Evolutionary conservation across 2,888 invertebrate species (phyloP).

Genomic region (Microctonus hyperodae): DNA sequence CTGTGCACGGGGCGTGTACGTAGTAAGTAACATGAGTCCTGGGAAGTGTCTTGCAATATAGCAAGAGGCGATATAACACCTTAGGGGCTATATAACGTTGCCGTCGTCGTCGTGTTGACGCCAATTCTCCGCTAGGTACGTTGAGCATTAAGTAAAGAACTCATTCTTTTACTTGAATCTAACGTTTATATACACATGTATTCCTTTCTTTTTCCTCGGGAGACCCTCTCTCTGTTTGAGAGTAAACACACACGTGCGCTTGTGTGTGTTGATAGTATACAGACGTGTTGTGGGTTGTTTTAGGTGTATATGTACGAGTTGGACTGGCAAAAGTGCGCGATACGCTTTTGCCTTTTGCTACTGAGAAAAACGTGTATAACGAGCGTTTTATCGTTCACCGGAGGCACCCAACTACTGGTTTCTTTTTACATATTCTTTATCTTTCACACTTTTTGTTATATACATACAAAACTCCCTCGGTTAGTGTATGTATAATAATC

Average conservation of each 20-base stretch:
- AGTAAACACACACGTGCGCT: not conserved
- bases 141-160: not conserved
- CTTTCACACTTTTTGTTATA: not conserved
- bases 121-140: not conserved
- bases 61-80: conserved; percentile 4
- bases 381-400: conserved; percentile 31
- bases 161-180: not conserved
- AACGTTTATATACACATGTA: not conserved
- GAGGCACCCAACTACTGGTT: conserved; percentile 24
- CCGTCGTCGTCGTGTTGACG: not conserved
- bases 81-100: not conserved
- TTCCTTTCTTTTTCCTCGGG: not conserved
- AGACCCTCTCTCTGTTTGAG: too few relatives aligned
- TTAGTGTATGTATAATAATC: not conserved
- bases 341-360: conserved; percentile 18
- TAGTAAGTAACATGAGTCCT: conserved; percentile 18
- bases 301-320: not conserved
- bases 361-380: conserved; percentile 30
- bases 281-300: not conserved
- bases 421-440: conserved; percentile 28
- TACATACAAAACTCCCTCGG: not conserved
- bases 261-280: not conserved
- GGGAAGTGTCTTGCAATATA: conserved; percentile 21
- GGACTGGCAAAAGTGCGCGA: conserved; percentile 21
- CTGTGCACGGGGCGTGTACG: conserved; percentile 4